Base-by-base conservation (phyloP, 2,888 invertebrate genomes). In the Pseudeuparius sepicola region DNA sequence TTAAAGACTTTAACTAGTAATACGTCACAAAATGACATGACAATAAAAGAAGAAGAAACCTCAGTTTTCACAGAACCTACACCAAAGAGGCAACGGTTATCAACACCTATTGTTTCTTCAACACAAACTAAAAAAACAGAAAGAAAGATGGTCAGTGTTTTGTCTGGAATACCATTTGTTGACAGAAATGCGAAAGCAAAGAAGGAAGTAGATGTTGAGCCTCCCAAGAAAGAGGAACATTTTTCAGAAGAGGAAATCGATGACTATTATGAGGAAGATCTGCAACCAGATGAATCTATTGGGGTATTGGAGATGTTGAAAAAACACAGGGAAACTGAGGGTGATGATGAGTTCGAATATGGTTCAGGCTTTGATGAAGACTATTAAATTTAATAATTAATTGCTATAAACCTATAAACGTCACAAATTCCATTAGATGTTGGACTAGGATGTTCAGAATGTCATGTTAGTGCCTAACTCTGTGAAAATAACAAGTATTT, bases 1-100 rank as follows among this genome's bases (percentile, higher is more conserved):
- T 64, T 97, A 39, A 86, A 85, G 60, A 85, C 82, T 48, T 65
- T 94, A 35, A 20, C n/a, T n/a, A n/a, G n/a, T n/a, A n/a, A n/a
- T n/a, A n/a, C n/a, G n/a, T n/a, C n/a, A n/a, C n/a, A n/a, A n/a
- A n/a, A n/a, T n/a, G n/a, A n/a, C n/a, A n/a, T n/a, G n/a, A n/a
- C n/a, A n/a, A n/a, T n/a, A n/a, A n/a, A n/a, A n/a, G n/a, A n/a
- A n/a, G n/a, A n/a, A n/a, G n/a, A n/a, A n/a, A n/a, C n/a, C n/a
- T n/a, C n/a, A n/a, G n/a, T n/a, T n/a, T n/a, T n/a, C n/a, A n/a
- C n/a, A n/a, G n/a, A n/a, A n/a, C n/a, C n/a, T n/a, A n/a, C n/a
- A n/a, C n/a, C n/a, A n/a, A 24, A 12, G 25, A 24, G 25, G 12
- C 25, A 12, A 4, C 25, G 10, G 4, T 24, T 12, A 4, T 24